A percentile compares a stretch with the other conserved stretches of the same genome.
phyloP scores from a whole-genome alignment of 2,113 vertebrate genomes.

The Phocoena sinus region DNA sequence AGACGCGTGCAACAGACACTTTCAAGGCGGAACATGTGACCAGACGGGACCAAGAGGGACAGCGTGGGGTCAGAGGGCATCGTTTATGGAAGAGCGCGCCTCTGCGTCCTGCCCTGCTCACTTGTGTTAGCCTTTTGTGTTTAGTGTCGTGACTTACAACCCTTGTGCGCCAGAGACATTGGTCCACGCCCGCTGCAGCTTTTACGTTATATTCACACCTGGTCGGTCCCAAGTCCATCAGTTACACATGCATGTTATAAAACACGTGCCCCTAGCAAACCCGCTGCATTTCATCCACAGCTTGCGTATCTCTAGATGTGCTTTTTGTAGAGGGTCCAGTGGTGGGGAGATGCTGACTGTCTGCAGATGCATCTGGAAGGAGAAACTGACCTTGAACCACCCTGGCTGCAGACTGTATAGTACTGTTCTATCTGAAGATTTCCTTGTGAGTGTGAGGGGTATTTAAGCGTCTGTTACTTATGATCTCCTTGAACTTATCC shows the following conservation, averaged over 20 bases:
- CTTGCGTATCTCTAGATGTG: fast-evolving
- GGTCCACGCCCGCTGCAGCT: fast-evolving
- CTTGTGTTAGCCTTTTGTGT: not conserved
- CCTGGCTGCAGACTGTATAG: not conserved
- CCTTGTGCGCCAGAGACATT: fast-evolving
- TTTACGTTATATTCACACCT: fast-evolving
- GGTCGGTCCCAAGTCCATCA: fast-evolving
- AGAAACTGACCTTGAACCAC: not conserved
- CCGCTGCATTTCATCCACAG: fast-evolving
- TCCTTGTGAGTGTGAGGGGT: not conserved
- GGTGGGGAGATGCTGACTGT: not conserved
- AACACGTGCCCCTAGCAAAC: fast-evolving
- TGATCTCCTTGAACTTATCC: fast-evolving
- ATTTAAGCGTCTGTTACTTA: not conserved
- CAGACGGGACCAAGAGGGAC: too few species aligned
- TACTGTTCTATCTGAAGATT: not conserved
- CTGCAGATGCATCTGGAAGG: not conserved
- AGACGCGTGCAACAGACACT: fast-evolving
- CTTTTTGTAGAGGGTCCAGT: fast-evolving
- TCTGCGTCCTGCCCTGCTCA: fast-evolving
- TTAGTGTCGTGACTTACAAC: fast-evolving
- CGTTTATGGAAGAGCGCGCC: fast-evolving
- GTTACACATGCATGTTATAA: fast-evolving
- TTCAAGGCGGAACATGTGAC: not conserved
- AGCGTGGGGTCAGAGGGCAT: fast-evolving